A percentile compares a stretch with the other conserved stretches of the same genome.
phyloP scores from a whole-genome alignment of 2,888 invertebrate genomes.

The Salticus scenicus region DNA sequence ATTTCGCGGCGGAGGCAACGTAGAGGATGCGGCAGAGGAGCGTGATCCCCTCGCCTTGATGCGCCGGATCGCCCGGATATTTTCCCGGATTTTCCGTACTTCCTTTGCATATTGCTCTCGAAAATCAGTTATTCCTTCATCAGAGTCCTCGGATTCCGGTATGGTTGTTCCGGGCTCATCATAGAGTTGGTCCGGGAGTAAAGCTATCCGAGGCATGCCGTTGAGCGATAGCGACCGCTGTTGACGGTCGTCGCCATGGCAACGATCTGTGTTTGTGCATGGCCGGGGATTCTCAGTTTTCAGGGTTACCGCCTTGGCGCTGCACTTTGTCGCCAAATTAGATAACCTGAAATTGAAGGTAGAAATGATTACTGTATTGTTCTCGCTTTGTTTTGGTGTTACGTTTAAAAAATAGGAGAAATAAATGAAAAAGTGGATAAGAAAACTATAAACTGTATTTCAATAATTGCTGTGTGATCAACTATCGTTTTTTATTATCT shows the following conservation, averaged over 20 bases:
- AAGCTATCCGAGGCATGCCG: conserved; percentile 56
- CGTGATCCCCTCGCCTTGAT: conserved; percentile 52
- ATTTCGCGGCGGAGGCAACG: conserved; percentile 26
- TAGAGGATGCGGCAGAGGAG: conserved; percentile 36
- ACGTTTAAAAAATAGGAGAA: too few species aligned
- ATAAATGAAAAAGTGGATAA: too few species aligned
- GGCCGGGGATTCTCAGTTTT: neutral
- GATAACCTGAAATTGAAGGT: neutral
- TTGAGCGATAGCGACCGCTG: neutral
- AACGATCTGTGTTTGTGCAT: conserved; percentile 46
- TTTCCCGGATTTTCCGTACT: conserved; percentile 62
- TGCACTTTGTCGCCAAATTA: conserved; percentile 22
- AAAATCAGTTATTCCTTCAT: conserved; percentile 25
- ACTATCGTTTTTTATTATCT: too few species aligned
- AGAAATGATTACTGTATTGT: too few species aligned
- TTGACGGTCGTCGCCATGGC: conserved; percentile 53
- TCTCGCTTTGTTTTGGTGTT: too few species aligned
- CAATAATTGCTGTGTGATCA: too few species aligned
- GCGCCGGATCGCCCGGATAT: conserved; percentile 57
- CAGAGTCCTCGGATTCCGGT: conserved; percentile 1
- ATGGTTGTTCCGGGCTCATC: conserved; percentile 27
- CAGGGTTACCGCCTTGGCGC: conserved; percentile 48
- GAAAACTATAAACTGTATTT: too few species aligned
- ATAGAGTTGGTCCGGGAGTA: conserved; percentile 63
- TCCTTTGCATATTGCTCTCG: conserved; percentile 57